These are phyloP conservation scores for Cathartes aura DNA, from an alignment of 2,113 vertebrate genomes.

Conservation along the genomic window DNA sequence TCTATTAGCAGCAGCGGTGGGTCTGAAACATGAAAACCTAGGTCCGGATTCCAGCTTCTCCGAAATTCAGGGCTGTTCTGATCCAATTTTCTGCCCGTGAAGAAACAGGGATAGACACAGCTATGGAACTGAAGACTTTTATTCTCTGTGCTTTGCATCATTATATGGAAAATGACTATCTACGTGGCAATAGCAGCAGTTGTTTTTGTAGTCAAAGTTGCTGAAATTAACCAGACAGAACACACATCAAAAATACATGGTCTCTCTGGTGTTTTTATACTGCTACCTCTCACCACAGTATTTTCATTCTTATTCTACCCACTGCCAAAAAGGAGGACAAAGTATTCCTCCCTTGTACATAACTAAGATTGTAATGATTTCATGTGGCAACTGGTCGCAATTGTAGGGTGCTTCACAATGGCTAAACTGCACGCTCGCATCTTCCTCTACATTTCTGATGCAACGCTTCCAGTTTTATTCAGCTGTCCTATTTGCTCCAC, in stretches of 20 bases:
- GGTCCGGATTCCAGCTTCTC: not conserved
- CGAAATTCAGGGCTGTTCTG: not conserved
- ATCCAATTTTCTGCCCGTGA: not conserved
- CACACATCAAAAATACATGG: not conserved
- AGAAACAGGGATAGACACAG: not conserved
- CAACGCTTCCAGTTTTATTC: not conserved
- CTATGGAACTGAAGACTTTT: not conserved
- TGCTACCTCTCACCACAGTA: not conserved
- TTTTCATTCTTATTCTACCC: not conserved
- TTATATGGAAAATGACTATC: not conserved
- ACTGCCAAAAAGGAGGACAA: not conserved
- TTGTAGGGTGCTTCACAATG: not conserved
- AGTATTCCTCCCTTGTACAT: not conserved
- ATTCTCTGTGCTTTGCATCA: not conserved
- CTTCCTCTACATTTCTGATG: not conserved
- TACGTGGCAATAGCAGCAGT: not conserved
- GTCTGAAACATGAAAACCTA: slow-evolving; percentile 13
- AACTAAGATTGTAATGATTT: not conserved
- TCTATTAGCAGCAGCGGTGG: slow-evolving; percentile 37
- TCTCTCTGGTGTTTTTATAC: not conserved
- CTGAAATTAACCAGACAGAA: not conserved
- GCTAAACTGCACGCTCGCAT: fast-evolving
- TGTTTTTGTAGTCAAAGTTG: not conserved
- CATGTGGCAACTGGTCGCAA: not conserved
- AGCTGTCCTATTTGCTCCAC: not conserved